phyloP scores from a whole-genome alignment of 2,113 vertebrate species.

The Columbina picui region DNA sequence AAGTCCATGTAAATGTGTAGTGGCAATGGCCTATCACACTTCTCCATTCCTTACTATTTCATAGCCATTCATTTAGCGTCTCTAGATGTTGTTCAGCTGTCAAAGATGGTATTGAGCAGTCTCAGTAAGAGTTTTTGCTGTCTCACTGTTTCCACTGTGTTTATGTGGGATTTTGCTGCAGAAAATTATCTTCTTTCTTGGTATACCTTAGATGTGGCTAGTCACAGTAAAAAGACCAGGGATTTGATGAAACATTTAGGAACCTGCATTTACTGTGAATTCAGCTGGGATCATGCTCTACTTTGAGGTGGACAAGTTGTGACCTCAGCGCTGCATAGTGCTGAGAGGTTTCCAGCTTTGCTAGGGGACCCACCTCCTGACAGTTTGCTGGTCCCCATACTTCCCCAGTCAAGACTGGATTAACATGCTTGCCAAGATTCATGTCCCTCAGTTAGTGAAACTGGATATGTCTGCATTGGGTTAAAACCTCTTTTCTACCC shows the following conservation, averaged over 20 bases:
- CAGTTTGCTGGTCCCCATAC: neutral
- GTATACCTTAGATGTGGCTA: neutral
- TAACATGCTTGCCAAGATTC: fast-evolving
- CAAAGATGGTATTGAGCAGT: neutral
- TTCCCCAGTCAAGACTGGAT: neutral
- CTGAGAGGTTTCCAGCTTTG: neutral
- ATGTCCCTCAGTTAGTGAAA: neutral
- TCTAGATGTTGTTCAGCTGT: neutral
- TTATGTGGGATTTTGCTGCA: neutral
- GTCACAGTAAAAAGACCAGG: neutral
- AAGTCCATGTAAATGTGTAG: neutral
- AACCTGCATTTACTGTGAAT: neutral
- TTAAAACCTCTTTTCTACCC: neutral
- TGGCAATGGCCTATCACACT: fast-evolving
- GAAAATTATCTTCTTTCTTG: neutral
- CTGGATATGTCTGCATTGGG: neutral
- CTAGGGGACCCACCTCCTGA: neutral
- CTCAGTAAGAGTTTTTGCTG: neutral
- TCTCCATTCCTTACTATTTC: neutral
- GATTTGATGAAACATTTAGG: neutral
- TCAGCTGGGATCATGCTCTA: neutral
- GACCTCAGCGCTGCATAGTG: neutral
- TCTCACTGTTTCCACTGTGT: neutral
- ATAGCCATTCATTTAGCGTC: neutral
- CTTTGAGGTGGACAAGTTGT: neutral